A percentile compares a stretch with the other conserved stretches of the same genome.
phyloP scores from a whole-genome alignment of 2,797 vertebrate genomes.

The Botia kubotai region DNA sequence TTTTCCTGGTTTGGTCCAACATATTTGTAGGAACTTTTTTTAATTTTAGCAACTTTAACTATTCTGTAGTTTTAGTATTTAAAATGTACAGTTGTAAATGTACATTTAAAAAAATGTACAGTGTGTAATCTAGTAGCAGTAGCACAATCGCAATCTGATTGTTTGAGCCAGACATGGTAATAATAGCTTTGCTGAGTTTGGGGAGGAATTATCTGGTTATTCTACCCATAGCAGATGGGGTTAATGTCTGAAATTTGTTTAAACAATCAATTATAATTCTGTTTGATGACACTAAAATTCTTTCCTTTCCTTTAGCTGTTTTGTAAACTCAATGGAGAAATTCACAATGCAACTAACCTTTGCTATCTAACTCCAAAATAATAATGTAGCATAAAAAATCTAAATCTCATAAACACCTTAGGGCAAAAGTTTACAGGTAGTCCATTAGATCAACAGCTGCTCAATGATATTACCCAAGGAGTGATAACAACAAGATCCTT shows the following conservation, averaged over 20 bases:
- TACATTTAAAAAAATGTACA: no score
- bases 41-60: neutral
- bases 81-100: neutral
- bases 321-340: neutral
- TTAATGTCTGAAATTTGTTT: no score
- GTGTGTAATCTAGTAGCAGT: no score
- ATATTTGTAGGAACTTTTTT: neutral
- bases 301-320: no score
- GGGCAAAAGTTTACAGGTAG: conserved; percentile 51
- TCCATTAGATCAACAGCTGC: conserved; percentile 56
- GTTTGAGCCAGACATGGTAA: no score
- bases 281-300: no score
- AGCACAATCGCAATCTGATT: no score
- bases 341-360: neutral
- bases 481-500: conserved; percentile 45
- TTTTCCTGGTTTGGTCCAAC: neutral
- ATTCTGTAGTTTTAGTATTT: neutral
- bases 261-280: no score
- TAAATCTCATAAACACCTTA: conserved; percentile 41
- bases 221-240: no score
- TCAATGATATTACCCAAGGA: conserved; percentile 49
- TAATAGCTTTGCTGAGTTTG: no score
- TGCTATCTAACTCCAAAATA: conserved; percentile 3
- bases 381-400: conserved; percentile 33
- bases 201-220: no score